Conservation (phyloP, 2,797 vertebrate genomes). For the Ciconia nigra region DNA sequence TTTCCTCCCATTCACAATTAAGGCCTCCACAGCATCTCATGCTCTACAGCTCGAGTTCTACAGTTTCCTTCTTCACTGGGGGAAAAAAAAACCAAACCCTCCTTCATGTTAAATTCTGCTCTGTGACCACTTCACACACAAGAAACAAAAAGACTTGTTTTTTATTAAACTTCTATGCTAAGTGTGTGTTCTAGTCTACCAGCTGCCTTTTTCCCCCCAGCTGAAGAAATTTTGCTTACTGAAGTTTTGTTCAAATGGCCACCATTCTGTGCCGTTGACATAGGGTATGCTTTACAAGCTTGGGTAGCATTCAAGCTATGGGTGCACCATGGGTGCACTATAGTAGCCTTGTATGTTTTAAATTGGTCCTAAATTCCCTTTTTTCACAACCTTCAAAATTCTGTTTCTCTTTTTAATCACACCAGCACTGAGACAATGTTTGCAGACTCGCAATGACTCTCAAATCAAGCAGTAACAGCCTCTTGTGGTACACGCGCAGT, state of each 20-base stretch:
- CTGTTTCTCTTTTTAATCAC: neutral
- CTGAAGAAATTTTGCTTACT: neutral
- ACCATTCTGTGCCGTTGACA: neutral
- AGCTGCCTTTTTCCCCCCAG: neutral
- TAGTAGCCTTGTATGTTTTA: neutral
- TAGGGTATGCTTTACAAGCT: neutral
- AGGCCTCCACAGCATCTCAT: neutral
- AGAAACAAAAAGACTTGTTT: neutral
- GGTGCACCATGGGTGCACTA: neutral
- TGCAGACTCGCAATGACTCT: neutral
- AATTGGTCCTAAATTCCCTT: neutral
- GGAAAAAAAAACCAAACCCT: neutral
- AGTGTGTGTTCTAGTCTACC: neutral
- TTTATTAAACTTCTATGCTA: neutral
- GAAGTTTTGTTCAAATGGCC: neutral
- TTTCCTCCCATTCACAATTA: neutral
- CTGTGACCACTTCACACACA: neutral
- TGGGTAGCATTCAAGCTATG: neutral
- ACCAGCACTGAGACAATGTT: rapidly evolving
- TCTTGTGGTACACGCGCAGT: neutral
- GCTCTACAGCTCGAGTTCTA: neutral
- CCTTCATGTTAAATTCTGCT: neutral
- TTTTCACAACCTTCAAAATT: neutral
- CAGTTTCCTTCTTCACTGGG: neutral
- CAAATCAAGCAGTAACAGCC: neutral